These are phyloP conservation scores for Drosophila multiciliata DNA, from an alignment of 2,888 invertebrate species.

Conservation along the genomic window DNA sequence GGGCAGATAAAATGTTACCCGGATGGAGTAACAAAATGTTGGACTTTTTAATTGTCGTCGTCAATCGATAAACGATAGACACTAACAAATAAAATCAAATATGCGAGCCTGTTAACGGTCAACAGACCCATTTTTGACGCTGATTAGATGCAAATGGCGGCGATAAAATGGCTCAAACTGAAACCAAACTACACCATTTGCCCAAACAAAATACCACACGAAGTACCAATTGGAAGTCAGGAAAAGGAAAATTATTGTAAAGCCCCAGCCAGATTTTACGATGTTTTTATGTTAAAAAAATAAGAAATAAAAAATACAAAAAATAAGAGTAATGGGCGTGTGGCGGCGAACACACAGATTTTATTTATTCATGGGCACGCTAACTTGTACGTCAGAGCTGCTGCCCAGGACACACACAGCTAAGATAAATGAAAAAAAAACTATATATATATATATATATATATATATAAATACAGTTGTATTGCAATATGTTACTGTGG, in stretches of 20 bases:
- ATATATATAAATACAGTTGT: slow-evolving; percentile 1
- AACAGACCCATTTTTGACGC: slow-evolving; percentile 52
- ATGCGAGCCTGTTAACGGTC: slow-evolving; percentile 38
- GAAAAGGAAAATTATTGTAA: slow-evolving; percentile 42
- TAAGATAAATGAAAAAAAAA: slow-evolving; percentile 23
- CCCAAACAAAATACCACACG: slow-evolving; percentile 38
- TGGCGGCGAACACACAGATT: slow-evolving; percentile 17
- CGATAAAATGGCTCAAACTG: slow-evolving; percentile 61
- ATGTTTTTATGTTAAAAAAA: slow-evolving; percentile 65
- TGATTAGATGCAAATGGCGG: slow-evolving; percentile 75
- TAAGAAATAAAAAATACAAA: slow-evolving; percentile 6
- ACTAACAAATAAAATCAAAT: slow-evolving; percentile 61
- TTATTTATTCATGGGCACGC: slow-evolving; percentile 73
- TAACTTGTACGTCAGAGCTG: slow-evolving; percentile 50
- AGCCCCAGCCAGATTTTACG: slow-evolving; percentile 66
- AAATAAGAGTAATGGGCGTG: slow-evolving; percentile 5
- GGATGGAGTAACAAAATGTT: slow-evolving; percentile 11
- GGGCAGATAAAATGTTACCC: slow-evolving; percentile 13
- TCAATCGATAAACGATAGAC: slow-evolving; percentile 36
- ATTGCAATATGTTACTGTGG: slow-evolving; percentile 18
- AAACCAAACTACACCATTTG: slow-evolving; percentile 36
- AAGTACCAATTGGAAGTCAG: slow-evolving; percentile 34
- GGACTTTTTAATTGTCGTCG: slow-evolving; percentile 56
- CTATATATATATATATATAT: not conserved
- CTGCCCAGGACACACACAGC: slow-evolving; percentile 26